Percentiles rank a stretch among this genome's conserved stretches.
Conservation (phyloP, 2,797 vertebrate genomes). For the Carapus acus region DNA sequence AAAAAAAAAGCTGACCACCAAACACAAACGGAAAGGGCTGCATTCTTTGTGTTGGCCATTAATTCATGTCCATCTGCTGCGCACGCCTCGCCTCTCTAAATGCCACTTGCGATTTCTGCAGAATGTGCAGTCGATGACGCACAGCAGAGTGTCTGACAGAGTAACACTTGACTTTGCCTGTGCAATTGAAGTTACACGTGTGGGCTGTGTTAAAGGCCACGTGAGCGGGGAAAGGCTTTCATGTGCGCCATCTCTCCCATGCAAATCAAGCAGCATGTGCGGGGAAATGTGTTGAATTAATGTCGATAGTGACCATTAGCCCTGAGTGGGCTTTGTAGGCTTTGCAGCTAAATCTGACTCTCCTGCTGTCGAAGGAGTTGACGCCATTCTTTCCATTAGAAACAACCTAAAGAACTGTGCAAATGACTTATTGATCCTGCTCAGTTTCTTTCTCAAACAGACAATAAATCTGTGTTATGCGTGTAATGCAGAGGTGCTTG, state of each 20-base stretch:
- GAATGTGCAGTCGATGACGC: conserved; percentile 7
- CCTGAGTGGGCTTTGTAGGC: conserved; percentile 46
- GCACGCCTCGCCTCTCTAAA: conserved; percentile 1
- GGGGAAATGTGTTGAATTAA: too few species aligned
- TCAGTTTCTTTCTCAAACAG: conserved; percentile 8
- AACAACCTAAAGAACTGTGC: conserved; percentile 17
- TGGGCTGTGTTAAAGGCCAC: conserved; percentile 46
- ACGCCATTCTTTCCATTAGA: conserved; percentile 11
- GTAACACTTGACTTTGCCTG: conserved; percentile 3
- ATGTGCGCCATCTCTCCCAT: conserved; percentile 40
- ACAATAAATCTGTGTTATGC: conserved; percentile 2
- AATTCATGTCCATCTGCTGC: conserved; percentile 1
- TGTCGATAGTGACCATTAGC: conserved; percentile 59
- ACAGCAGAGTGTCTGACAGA: conserved; percentile 4
- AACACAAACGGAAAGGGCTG: conserved; percentile 24
- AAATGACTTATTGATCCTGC: conserved; percentile 20
- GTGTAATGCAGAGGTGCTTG: neutral
- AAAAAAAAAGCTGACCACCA: conserved; percentile 6
- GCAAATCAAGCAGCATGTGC: conserved; percentile 29
- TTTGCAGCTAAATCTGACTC: conserved; percentile 31
- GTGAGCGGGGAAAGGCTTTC: conserved; percentile 45
- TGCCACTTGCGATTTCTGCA: conserved; percentile 15
- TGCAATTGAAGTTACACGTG: conserved; percentile 15
- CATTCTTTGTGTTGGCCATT: conserved; percentile 7
- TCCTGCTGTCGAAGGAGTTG: conserved; percentile 31